Evolutionary conservation across 2,888 invertebrate genomes (phyloP).

Genomic region (Spialia ferax): DNA sequence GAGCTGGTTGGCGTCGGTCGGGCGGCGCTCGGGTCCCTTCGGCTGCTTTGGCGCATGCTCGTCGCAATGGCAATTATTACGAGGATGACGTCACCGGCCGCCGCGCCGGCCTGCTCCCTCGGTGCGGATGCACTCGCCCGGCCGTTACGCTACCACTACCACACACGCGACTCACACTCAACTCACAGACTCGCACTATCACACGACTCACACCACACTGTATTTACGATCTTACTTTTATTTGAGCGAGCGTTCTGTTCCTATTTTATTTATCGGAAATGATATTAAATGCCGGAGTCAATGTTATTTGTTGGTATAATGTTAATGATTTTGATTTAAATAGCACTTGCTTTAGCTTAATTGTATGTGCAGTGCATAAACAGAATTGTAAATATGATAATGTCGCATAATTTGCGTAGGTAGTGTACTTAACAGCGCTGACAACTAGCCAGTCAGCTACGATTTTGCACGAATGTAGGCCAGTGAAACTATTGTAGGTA

Average conservation of each 20-base stretch:
- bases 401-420: not conserved
- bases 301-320: too few species aligned
- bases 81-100: conserved; percentile 72
- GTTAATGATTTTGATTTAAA: not conserved
- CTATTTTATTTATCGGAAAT: not conserved
- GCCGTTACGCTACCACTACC: conserved; percentile 17
- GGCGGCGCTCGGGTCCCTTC: conserved; percentile 63
- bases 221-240: conserved; percentile 20
- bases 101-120: conserved; percentile 52
- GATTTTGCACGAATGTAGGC: conserved; percentile 5
- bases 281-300: not conserved
- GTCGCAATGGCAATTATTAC: conserved; percentile 73
- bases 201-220: conserved; percentile 8
- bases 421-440: not conserved
- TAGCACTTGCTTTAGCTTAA: not conserved
- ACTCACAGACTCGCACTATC: not conserved
- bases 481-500: not conserved
- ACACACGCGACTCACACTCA: conserved; percentile 14
- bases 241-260: not conserved
- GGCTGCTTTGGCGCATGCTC: conserved; percentile 65
- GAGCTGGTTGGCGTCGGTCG: conserved; percentile 78
- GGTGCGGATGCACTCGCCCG: conserved; percentile 54
- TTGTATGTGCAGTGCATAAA: conserved; percentile 3
- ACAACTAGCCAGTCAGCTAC: not conserved
- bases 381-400: conserved; percentile 3